phyloP scores from a whole-genome alignment of 2,113 vertebrate species.

The Oreotragus oreotragus region DNA sequence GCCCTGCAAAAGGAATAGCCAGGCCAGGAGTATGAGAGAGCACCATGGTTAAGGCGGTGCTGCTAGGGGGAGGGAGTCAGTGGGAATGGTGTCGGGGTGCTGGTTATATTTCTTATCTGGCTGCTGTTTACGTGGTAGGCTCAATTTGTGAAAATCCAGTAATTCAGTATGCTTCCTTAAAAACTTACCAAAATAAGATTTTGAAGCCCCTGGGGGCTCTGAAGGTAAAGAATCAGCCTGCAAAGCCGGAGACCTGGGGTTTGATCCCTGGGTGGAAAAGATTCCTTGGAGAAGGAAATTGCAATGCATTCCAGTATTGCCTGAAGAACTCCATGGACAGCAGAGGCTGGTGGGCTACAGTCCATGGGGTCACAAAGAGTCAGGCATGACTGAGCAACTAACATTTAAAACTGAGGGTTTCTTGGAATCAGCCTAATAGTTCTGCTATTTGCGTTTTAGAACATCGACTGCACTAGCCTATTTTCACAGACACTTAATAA shows the following conservation, averaged over 20 bases:
- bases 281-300: neutral
- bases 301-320: neutral
- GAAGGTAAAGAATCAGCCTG: neutral
- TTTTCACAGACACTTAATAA: neutral
- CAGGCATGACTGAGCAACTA: neutral
- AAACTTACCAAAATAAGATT: neutral
- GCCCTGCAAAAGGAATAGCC: neutral
- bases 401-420: neutral
- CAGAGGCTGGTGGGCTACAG: neutral
- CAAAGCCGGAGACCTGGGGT: neutral
- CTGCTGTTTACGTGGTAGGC: neutral
- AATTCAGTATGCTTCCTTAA: neutral
- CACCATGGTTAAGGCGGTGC: fast-evolving
- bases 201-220: neutral
- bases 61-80: neutral
- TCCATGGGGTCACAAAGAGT: neutral
- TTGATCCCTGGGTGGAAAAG: neutral
- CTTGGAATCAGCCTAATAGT: neutral
- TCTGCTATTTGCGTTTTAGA: neutral
- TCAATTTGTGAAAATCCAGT: neutral
- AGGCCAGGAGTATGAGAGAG: neutral
- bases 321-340: neutral
- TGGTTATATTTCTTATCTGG: neutral
- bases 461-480: neutral
- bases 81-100: neutral